These are phyloP conservation scores for Oncorhynchus masou DNA, from an alignment of 2,113 vertebrate species.

Conservation along the genomic window DNA sequence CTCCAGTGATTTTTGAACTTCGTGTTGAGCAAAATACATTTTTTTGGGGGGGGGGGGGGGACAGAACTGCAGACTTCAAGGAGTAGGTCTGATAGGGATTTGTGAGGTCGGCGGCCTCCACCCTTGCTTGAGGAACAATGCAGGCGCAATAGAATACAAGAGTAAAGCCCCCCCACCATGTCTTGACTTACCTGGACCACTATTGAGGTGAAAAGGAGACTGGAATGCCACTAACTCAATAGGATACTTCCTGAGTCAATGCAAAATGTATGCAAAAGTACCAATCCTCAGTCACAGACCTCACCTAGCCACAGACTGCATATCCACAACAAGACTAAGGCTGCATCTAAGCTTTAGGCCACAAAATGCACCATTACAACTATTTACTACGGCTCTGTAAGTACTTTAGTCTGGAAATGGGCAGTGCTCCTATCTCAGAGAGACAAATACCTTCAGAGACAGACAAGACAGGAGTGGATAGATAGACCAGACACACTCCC, in stretches of 20 bases:
- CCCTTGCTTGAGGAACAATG: no score
- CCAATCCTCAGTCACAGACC: neutral
- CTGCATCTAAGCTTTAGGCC: neutral
- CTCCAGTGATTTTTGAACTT: no score
- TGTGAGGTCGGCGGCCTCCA: no score
- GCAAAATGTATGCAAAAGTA: neutral
- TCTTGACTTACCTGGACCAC: no score
- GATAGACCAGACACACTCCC: no score
- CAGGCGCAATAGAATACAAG: no score
- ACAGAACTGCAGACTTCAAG: no score
- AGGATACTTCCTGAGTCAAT: neutral
- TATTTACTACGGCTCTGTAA: neutral
- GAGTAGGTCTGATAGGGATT: no score
- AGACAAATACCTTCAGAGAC: neutral
- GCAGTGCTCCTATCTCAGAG: neutral
- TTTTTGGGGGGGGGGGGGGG: no score
- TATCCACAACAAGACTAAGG: neutral
- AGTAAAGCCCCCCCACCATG: no score
- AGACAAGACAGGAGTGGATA: neutral
- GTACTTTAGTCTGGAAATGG: neutral
- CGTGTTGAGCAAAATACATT: no score
- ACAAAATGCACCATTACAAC: neutral
- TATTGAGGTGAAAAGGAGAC: no score
- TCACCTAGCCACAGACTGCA: neutral
- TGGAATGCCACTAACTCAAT: neutral